These are phyloP conservation scores for Gallinago media DNA, from an alignment of 2,113 vertebrate genomes.

Conservation along the genomic window DNA sequence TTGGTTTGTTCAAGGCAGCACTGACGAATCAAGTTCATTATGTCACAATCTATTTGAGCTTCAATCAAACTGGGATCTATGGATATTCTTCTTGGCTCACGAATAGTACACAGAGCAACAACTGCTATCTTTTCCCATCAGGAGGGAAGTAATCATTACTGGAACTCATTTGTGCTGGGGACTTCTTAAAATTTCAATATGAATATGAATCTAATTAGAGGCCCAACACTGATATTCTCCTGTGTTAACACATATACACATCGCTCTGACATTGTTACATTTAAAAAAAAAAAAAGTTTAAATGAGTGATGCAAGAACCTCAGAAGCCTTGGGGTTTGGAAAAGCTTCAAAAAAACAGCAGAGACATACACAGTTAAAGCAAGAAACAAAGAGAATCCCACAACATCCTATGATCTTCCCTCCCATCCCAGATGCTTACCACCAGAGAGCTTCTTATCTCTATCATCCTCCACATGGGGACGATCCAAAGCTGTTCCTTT, in stretches of 20 bases:
- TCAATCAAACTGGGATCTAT: not conserved
- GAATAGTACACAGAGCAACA: not conserved
- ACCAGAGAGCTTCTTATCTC: constrained; percentile 32
- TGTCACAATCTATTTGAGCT: not conserved
- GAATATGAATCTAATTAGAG: constrained; percentile 47
- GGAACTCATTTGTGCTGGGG: not conserved
- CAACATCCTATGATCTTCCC: constrained; percentile 59
- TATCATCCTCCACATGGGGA: constrained; percentile 28
- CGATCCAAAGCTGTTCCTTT: constrained; percentile 3
- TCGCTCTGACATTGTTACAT: constrained; percentile 2
- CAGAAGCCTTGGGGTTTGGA: constrained; percentile 57
- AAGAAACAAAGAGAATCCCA: constrained; percentile 59
- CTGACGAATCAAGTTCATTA: not conserved
- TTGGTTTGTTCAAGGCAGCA: not conserved
- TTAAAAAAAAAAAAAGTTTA: not conserved
- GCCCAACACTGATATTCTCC: not conserved
- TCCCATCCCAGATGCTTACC: constrained; percentile 43
- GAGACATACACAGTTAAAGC: constrained; percentile 8
- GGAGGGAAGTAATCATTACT: not conserved
- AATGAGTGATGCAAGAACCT: constrained; percentile 29
- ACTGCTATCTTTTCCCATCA: constrained; percentile 17
- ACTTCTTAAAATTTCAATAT: constrained; percentile 21
- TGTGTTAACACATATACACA: constrained; percentile 24
- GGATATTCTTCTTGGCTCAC: constrained; percentile 18
- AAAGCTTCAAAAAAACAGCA: constrained; percentile 37